phyloP scores from a whole-genome alignment of 2,797 vertebrate genomes.

The Eremophila alpestris region DNA sequence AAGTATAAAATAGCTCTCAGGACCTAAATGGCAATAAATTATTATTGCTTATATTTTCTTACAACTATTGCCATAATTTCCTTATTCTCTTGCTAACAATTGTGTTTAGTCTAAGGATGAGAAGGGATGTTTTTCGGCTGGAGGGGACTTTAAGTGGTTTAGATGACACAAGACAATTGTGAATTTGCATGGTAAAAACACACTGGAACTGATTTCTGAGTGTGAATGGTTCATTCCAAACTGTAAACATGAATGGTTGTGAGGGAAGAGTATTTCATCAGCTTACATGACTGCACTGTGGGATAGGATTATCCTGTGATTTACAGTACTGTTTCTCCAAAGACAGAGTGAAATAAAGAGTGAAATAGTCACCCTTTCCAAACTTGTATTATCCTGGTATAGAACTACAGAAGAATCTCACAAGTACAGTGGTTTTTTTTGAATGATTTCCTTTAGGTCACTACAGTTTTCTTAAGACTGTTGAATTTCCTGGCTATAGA shows the following conservation, averaged over 20 bases:
- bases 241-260: neutral
- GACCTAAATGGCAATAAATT: neutral
- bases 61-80: neutral
- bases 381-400: neutral
- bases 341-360: neutral
- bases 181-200: neutral
- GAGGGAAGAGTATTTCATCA: neutral
- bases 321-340: neutral
- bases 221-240: neutral
- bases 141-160: neutral
- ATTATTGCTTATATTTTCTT: neutral
- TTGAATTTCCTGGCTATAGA: neutral
- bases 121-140: accelerated
- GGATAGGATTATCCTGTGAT: neutral
- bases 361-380: neutral
- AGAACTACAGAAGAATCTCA: neutral
- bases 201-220: neutral
- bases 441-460: neutral
- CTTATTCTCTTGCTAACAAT: neutral
- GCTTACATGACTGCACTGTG: neutral
- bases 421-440: neutral
- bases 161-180: too few relatives aligned
- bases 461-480: neutral
- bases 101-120: neutral
- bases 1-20: neutral